Evolutionary conservation across 2,113 vertebrate species (phyloP), one percentile per base, ranked within the genome.

Genomic region (Xenopus borealis): DNA sequence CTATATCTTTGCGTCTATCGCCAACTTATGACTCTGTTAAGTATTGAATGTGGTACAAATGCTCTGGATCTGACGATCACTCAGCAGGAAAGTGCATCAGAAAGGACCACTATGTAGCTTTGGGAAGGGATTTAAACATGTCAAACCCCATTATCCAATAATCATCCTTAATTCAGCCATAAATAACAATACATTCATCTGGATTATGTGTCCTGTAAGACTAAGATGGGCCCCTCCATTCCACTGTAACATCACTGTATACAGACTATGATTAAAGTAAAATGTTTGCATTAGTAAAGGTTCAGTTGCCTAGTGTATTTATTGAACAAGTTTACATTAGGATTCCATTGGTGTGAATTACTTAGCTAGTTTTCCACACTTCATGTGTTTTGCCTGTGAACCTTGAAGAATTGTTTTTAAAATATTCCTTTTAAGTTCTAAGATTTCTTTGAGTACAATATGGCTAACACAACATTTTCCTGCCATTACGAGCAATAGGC

Each of bases 261-360:
- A 77, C 63, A 70, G 59, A 55, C 61, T 16, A 59, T 45, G 50
- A 40, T 19, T 62, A 64, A 30, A 70, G 46, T 57, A 77, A 77
- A 53, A 77, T 77, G 67, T 77, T 62, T 77, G 59, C 66, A 70
- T 77, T 77, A 77, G 74, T 70, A 64, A 70, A 77, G 74, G 74
- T 69, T 77, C 74, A 77, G 44, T 70, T 70, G 19, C 74, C 44
- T 23, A 64, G 74, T 10, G 17, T 27, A 73, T 66, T 66, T 66
- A 73, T 73, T 16, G 58, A 66, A 66, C 33, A 59, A 9, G 68
- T 77, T 77, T 77, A 77, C 50, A 57, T 64, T 77, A 53, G 59
- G 57, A 70, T 30, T 77, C 67, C 65, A 46, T 57, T 57, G 74
- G 46, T 70, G 64, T 68, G 53, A 67, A 75, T 16, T 64, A 23